These are phyloP conservation scores for Tupaia chinensis DNA, from an alignment of 2,113 vertebrate genomes.

Conservation along the genomic window DNA sequence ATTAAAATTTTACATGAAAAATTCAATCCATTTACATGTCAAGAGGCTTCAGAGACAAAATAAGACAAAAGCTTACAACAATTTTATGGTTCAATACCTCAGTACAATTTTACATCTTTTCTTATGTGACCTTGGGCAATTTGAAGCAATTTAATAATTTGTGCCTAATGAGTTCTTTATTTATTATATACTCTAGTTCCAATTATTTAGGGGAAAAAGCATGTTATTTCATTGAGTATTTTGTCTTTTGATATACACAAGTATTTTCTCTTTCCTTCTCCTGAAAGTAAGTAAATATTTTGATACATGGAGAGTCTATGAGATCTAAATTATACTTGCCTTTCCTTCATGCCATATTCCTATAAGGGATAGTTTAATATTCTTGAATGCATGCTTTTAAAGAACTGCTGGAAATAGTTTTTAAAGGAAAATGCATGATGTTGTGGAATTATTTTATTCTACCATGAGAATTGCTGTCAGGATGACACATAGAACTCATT, in stretches of 20 bases:
- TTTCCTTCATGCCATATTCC: neutral
- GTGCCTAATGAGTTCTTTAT: neutral
- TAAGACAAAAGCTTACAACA: neutral
- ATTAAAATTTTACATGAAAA: neutral
- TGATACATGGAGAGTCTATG: neutral
- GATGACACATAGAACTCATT: neutral
- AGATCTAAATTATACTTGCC: neutral
- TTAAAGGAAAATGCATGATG: neutral
- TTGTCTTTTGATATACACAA: neutral
- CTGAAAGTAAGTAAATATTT: neutral
- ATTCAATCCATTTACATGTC: neutral
- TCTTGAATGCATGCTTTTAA: neutral
- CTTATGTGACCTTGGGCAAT: neutral
- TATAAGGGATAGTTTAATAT: neutral
- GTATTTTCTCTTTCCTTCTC: neutral
- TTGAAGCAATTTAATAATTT: slow-evolving; percentile 17
- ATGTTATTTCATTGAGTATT: neutral
- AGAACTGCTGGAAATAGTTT: neutral
- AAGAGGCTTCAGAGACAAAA: neutral
- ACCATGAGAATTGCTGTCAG: neutral
- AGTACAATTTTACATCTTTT: neutral
- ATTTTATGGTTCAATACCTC: neutral
- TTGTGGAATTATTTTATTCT: neutral
- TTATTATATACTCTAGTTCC: neutral
- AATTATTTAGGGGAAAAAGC: neutral